Conservation (phyloP, 2,797 vertebrate species). For the Siniperca obscura region DNA sequence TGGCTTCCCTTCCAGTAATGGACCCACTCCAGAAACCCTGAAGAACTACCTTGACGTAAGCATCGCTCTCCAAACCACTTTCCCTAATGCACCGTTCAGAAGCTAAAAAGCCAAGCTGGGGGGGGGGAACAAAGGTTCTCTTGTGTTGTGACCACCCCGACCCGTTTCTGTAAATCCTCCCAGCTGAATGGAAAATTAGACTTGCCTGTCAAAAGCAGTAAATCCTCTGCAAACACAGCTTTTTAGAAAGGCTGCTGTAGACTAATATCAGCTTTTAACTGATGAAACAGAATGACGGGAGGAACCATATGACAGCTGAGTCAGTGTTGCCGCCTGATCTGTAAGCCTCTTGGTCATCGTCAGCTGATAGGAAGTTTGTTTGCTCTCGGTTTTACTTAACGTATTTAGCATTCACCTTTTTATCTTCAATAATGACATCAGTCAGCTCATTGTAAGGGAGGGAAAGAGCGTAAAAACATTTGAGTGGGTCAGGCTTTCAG, state of each 20-base stretch:
- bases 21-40: conserved; percentile 91
- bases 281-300: neutral
- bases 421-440: neutral
- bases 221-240: neutral
- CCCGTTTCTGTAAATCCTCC: conserved; percentile 24
- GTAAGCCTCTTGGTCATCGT: conserved; percentile 27
- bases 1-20: conserved; percentile 75
- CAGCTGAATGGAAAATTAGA: conserved; percentile 23
- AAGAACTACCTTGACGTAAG: conserved; percentile 97
- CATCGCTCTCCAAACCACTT: neutral
- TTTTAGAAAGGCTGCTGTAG: neutral
- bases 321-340: conserved; percentile 6
- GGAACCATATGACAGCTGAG: conserved; percentile 42
- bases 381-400: neutral
- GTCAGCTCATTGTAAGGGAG: neutral
- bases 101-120: conserved; percentile 19
- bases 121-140: conserved; percentile 48
- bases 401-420: neutral
- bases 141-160: conserved; percentile 32
- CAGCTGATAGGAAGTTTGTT: conserved; percentile 37
- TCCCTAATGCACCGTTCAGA: conserved; percentile 24
- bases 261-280: neutral
- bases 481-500: neutral
- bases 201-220: neutral
- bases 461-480: neutral